These are phyloP conservation scores for Coilia nasus DNA, from an alignment of 2,797 vertebrate species.

Conservation along the genomic window DNA sequence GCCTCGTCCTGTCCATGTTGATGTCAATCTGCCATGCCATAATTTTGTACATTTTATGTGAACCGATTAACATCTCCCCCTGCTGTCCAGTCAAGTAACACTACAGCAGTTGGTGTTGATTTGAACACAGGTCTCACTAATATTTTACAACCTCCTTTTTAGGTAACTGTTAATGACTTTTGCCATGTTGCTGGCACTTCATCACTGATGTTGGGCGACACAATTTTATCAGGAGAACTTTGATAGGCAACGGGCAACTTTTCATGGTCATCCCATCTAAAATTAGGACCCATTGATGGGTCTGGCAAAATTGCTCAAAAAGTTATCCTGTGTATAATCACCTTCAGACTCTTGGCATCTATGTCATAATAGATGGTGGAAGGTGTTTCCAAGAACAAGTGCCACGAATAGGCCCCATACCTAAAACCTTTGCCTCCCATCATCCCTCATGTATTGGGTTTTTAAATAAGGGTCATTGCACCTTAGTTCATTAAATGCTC, in stretches of 20 bases:
- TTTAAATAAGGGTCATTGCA: too few species aligned
- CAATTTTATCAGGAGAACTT: too few species aligned
- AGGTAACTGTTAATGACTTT: background rate
- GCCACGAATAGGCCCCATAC: background rate
- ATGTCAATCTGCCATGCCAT: conserved; percentile 3
- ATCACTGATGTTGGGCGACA: too few species aligned
- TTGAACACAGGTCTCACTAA: background rate
- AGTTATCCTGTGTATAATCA: too few species aligned
- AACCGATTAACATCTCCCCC: conserved; percentile 16
- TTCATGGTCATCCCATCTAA: too few species aligned
- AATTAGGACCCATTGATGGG: too few species aligned
- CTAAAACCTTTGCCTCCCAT: background rate
- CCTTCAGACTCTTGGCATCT: too few species aligned
- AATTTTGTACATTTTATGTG: background rate
- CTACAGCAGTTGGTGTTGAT: background rate
- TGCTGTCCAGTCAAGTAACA: conserved; percentile 8
- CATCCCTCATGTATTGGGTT: background rate
- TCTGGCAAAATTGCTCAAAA: too few species aligned
- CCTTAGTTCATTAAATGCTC: conserved; percentile 20
- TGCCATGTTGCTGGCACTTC: too few species aligned
- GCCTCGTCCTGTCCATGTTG: background rate
- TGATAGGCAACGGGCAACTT: too few species aligned
- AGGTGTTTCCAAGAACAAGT: background rate
- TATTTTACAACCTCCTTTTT: background rate
- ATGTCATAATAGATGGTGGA: background rate